Evolutionary conservation across 2,113 vertebrate genomes (phyloP).

Genomic region (Eublepharis macularius): DNA sequence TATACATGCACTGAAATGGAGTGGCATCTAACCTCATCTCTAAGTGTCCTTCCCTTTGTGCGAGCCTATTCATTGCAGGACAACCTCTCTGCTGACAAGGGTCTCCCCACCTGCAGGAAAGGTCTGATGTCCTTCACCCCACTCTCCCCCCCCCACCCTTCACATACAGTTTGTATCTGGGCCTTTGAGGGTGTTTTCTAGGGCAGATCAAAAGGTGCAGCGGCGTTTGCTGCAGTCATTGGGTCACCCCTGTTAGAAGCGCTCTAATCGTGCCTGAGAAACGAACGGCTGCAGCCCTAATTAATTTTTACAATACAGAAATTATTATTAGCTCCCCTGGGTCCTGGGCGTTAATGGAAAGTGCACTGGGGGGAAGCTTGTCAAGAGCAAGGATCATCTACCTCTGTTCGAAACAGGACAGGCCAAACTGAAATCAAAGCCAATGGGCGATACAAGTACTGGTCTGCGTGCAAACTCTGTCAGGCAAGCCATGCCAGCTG

Average conservation of each 20-base stretch:
- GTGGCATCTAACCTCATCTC: not conserved
- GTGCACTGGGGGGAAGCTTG: not conserved
- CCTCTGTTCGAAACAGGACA: constrained; percentile 2
- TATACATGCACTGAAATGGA: not conserved
- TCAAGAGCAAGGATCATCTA: not conserved
- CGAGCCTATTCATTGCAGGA: too few relatives aligned
- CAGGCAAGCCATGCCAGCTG: not conserved
- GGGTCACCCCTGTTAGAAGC: not conserved
- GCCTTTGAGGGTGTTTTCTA: not conserved
- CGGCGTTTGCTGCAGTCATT: not conserved
- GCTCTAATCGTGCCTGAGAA: constrained; percentile 16
- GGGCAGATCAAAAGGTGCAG: not conserved
- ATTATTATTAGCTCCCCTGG: constrained; percentile 21
- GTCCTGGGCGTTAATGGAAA: constrained; percentile 2
- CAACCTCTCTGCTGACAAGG: not conserved
- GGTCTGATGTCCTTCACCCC: not conserved
- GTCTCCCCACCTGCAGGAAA: not conserved
- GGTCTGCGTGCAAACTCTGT: too few relatives aligned
- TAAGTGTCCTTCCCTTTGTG: not conserved
- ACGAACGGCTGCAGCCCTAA: constrained; percentile 5
- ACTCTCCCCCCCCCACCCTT: not conserved
- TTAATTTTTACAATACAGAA: constrained; percentile 19
- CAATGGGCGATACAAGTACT: not conserved
- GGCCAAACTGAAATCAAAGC: not conserved
- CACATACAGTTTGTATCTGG: not conserved